These are phyloP conservation scores for Drosophila burlai DNA, from an alignment of 1,140 invertebrate species.

Conservation along the genomic window DNA sequence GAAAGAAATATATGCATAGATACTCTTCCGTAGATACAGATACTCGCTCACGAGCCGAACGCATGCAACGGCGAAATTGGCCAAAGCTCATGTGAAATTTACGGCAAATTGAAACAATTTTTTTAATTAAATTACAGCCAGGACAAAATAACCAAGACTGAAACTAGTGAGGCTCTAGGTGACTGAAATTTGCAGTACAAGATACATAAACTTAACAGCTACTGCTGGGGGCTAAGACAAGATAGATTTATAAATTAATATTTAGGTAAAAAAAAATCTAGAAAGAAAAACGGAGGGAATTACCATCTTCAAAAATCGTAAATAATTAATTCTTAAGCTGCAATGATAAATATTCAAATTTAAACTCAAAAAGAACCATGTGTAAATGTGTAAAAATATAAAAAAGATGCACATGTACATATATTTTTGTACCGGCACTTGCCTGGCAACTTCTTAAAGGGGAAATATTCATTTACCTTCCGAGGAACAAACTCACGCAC, in stretches of 20 bases:
- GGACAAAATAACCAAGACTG: constrained; percentile 6
- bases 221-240: neutral
- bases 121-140: constrained; percentile 52
- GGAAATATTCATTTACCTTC: constrained; percentile 31
- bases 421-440: constrained; percentile 26
- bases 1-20: constrained; percentile 1
- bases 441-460: constrained; percentile 4
- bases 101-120: constrained; percentile 64
- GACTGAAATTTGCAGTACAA: neutral
- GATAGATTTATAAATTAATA: neutral
- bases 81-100: constrained; percentile 64
- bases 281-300: neutral
- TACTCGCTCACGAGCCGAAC: constrained; percentile 41
- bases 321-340: neutral
- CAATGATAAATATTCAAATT: neutral
- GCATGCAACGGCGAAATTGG: constrained; percentile 66
- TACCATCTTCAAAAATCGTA: neutral
- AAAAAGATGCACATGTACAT: neutral
- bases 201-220: no score
- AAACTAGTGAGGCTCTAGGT: neutral
- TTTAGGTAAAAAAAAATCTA: neutral
- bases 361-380: neutral
- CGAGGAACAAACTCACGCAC: constrained; percentile 34
- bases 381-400: constrained; percentile 1
- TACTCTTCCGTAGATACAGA: constrained; percentile 20